A percentile compares a stretch with the other conserved stretches of the same genome.
phyloP scores from a whole-genome alignment of 2,888 invertebrate species.

The Lucinisca nassula region DNA sequence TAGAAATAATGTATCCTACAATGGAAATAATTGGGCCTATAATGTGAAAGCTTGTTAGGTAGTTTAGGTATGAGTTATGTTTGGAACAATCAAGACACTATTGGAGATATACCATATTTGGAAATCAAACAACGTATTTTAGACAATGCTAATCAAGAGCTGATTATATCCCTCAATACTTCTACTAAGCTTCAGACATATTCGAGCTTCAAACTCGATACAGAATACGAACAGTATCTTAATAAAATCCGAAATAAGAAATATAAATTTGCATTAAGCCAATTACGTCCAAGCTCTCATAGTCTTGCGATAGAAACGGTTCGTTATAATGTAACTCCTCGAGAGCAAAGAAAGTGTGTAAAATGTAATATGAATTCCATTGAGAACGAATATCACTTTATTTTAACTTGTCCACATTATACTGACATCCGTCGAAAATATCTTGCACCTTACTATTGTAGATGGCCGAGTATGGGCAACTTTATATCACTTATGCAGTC shows the following conservation, averaged over 20 bases:
- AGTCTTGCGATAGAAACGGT: no score
- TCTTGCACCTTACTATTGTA: neutral
- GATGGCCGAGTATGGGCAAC: neutral
- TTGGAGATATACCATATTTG: neutral
- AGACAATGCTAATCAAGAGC: neutral
- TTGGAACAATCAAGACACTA: slow-evolving; percentile 13
- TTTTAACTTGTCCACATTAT: neutral
- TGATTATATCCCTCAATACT: neutral
- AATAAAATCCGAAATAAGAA: neutral
- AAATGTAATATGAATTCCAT: no score
- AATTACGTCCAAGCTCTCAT: neutral
- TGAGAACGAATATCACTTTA: neutral
- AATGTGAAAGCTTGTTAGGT: neutral
- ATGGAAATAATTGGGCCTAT: neutral
- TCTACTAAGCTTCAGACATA: neutral
- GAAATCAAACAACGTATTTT: neutral
- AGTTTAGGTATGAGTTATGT: neutral
- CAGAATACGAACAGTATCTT: no score
- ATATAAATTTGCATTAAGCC: neutral
- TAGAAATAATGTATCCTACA: neutral
- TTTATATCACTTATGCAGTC: no score
- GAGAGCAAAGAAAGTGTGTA: no score
- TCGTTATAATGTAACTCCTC: no score
- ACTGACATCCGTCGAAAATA: neutral
- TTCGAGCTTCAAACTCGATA: neutral